phyloP scores from a whole-genome alignment of 2,888 invertebrate genomes.

The Netelia virgata region DNA sequence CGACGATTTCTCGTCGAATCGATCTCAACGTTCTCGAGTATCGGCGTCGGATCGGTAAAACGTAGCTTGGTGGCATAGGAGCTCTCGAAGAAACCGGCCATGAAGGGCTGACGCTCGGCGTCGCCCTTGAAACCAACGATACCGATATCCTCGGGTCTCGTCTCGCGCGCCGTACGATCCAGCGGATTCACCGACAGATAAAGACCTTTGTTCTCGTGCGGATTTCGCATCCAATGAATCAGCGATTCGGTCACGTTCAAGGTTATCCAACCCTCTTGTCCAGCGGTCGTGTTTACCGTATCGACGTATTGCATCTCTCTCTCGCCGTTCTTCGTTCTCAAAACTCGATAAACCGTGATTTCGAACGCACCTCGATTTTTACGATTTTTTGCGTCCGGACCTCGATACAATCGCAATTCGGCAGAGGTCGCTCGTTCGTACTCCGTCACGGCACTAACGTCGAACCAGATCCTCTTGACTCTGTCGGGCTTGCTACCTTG shows the following conservation, averaged over 20 bases:
- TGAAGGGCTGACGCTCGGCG: slow-evolving; percentile 94
- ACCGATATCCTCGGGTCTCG: slow-evolving; percentile 93
- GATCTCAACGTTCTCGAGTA: slow-evolving; percentile 84
- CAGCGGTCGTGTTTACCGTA: slow-evolving; percentile 89
- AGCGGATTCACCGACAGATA: slow-evolving; percentile 91
- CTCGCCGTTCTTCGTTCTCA: slow-evolving; percentile 87
- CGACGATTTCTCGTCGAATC: slow-evolving; percentile 84
- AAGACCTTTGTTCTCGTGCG: slow-evolving; percentile 92
- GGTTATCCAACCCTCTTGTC: slow-evolving; percentile 93
- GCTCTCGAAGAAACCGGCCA: slow-evolving; percentile 93
- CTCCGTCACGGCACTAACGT: slow-evolving; percentile 93
- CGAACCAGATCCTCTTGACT: slow-evolving; percentile 95
- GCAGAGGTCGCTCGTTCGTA: slow-evolving; percentile 92
- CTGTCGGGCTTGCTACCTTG: slow-evolving; percentile 91
- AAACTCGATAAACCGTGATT: slow-evolving; percentile 88
- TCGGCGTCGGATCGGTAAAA: slow-evolving; percentile 79
- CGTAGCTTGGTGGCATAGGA: slow-evolving; percentile 77
- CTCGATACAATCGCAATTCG: slow-evolving; percentile 92
- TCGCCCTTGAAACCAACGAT: slow-evolving; percentile 90
- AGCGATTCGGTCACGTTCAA: slow-evolving; percentile 92
- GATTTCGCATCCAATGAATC: slow-evolving; percentile 90
- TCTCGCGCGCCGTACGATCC: slow-evolving; percentile 89
- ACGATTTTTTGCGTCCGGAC: slow-evolving; percentile 84
- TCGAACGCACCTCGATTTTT: slow-evolving; percentile 86
- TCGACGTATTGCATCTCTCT: slow-evolving; percentile 90